Evolutionary conservation across 1,140 invertebrate species (phyloP).

Genomic region (Drosophila truncata): DNA sequence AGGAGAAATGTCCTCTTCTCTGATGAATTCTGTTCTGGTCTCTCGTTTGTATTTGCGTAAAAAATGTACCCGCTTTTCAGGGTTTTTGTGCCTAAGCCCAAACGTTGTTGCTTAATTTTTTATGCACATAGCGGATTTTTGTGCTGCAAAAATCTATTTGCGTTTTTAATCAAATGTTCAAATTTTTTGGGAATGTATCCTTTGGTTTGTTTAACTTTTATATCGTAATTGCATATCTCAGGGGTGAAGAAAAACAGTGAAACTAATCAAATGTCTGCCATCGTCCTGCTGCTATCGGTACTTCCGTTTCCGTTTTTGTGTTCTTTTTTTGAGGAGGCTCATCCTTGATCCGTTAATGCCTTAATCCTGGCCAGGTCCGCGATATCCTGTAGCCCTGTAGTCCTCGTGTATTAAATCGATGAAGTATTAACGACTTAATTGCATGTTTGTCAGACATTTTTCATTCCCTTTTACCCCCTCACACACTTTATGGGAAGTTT

Average conservation of each 20-base stretch:
- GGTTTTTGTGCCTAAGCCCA: neutral
- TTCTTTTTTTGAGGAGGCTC: constrained; percentile 12
- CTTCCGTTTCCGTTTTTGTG: constrained; percentile 63
- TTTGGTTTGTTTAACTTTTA: constrained; percentile 77
- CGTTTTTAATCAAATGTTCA: constrained; percentile 80
- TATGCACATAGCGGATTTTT: constrained; percentile 56
- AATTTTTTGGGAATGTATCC: constrained; percentile 54
- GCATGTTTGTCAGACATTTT: constrained; percentile 82
- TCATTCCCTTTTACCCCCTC: constrained; percentile 7
- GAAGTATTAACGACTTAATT: constrained; percentile 84
- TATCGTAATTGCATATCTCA: constrained; percentile 80
- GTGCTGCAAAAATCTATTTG: constrained; percentile 58
- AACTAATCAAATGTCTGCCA: constrained; percentile 82
- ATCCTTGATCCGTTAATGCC: constrained; percentile 69
- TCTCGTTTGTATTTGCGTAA: constrained; percentile 53
- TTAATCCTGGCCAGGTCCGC: constrained; percentile 63
- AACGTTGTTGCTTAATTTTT: constrained; percentile 67
- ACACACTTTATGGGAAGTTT: constrained; percentile 41
- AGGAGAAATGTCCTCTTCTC: constrained; percentile 5
- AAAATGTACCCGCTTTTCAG: constrained; percentile 47
- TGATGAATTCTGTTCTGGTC: constrained; percentile 66
- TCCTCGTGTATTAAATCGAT: constrained; percentile 78
- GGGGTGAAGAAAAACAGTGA: constrained; percentile 1
- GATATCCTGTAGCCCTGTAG: constrained; percentile 22
- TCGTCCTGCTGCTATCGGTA: constrained; percentile 38